Evolutionary conservation across 2,888 invertebrate genomes (phyloP).

Genomic region (Proisotoma minuta): DNA sequence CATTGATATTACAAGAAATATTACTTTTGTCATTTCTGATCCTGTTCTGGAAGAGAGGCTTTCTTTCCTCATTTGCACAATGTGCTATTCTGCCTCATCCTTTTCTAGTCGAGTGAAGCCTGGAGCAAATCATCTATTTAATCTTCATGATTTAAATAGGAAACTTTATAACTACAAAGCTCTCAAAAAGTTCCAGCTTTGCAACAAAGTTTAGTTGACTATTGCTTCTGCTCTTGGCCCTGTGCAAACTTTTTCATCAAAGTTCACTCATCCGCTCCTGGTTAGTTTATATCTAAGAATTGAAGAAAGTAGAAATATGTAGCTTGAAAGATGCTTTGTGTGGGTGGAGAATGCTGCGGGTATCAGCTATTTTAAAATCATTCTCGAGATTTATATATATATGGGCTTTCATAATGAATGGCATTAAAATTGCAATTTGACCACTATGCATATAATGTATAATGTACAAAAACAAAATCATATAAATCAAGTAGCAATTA

Average conservation of each 20-base stretch:
- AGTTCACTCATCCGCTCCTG: slow-evolving; percentile 18
- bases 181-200: background rate
- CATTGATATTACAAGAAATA: background rate
- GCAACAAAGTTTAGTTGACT: background rate
- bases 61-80: background rate
- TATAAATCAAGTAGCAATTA: too few relatives aligned
- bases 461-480: too few relatives aligned
- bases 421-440: too few relatives aligned
- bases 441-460: too few relatives aligned
- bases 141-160: slow-evolving; percentile 13
- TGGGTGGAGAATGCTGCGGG: too few relatives aligned
- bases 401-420: too few relatives aligned
- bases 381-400: too few relatives aligned
- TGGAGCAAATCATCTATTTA: slow-evolving; percentile 9
- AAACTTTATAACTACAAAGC: slow-evolving; percentile 4
- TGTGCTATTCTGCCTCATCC: background rate
- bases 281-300: background rate
- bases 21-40: background rate
- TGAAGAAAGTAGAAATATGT: background rate
- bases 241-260: slow-evolving; percentile 21
- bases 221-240: background rate
- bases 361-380: too few relatives aligned
- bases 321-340: background rate
- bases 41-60: background rate
- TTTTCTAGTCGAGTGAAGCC: slow-evolving; percentile 5